Conservation (phyloP, 1,140 invertebrate species). For the Matsumurasca onukii region DNA sequence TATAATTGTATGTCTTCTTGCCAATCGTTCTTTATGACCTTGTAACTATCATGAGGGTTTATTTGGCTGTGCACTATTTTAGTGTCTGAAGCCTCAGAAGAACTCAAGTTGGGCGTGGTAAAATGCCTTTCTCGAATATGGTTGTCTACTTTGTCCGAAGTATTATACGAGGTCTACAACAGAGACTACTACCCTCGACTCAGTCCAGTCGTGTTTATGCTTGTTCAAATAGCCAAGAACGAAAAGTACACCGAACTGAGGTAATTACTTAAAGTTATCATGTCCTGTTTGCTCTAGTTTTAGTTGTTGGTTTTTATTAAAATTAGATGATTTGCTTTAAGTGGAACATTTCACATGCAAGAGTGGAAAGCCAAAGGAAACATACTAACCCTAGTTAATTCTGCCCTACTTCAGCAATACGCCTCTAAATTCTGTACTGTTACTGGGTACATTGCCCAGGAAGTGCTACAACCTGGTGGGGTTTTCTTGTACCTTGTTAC, state of each 20-base stretch:
- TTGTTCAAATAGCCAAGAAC: conserved; percentile 56
- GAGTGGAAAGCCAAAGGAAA: background rate
- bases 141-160: conserved; percentile 46
- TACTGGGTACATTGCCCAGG: too few relatives aligned
- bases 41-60: background rate
- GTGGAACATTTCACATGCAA: background rate
- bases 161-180: conserved; percentile 48
- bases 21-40: background rate
- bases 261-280: too few relatives aligned
- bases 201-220: conserved; percentile 58
- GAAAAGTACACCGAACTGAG: conserved; percentile 57
- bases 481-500: too few relatives aligned
- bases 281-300: conserved; percentile 31
- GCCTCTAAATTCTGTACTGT: background rate
- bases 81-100: conserved; percentile 55
- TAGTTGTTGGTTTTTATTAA: background rate
- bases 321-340: background rate
- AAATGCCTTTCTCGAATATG: conserved; percentile 55
- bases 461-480: too few relatives aligned
- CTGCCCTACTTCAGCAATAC: background rate
- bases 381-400: background rate
- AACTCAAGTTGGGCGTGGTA: conserved; percentile 58
- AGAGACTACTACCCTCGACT: conserved; percentile 55
- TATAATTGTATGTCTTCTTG: background rate
- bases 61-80: conserved; percentile 35